Conservation (phyloP, 92 coral and sea anemone genomes). For the Siderastrea siderea region DNA sequence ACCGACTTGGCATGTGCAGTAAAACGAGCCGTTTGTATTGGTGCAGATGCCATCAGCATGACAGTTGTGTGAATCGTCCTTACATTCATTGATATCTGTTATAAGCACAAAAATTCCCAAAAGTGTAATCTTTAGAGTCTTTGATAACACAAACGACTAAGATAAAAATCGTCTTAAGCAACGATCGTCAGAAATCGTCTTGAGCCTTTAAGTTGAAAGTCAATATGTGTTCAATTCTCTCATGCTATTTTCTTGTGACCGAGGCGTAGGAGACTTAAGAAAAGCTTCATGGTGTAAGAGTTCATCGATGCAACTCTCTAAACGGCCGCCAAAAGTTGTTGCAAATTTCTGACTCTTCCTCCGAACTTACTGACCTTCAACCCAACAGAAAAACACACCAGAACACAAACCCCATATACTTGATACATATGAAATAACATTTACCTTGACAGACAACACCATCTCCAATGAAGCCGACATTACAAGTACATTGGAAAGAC, state of each 20-base stretch:
- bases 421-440: not conserved
- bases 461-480: constrained; percentile 82
- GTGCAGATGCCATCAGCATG: constrained; percentile 63
- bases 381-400: too few species aligned
- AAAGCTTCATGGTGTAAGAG: too few species aligned
- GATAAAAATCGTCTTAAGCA: too few species aligned
- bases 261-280: too few species aligned
- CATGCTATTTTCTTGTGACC: too few species aligned
- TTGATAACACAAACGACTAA: not conserved
- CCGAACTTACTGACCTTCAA: too few species aligned
- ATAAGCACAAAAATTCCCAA: not conserved
- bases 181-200: too few species aligned
- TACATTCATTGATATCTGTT: constrained; percentile 79
- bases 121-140: not conserved
- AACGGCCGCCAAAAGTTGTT: too few species aligned
- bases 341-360: too few species aligned
- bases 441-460: constrained; percentile 79
- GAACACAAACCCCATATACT: not conserved
- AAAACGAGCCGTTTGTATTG: constrained; percentile 76
- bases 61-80: constrained; percentile 56
- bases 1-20: constrained; percentile 69
- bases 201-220: too few species aligned
- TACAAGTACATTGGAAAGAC: constrained; percentile 85
- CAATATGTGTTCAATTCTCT: too few species aligned
- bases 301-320: too few species aligned